phyloP scores from a whole-genome alignment of 2,113 vertebrate species.

The Thunnus maccoyii region DNA sequence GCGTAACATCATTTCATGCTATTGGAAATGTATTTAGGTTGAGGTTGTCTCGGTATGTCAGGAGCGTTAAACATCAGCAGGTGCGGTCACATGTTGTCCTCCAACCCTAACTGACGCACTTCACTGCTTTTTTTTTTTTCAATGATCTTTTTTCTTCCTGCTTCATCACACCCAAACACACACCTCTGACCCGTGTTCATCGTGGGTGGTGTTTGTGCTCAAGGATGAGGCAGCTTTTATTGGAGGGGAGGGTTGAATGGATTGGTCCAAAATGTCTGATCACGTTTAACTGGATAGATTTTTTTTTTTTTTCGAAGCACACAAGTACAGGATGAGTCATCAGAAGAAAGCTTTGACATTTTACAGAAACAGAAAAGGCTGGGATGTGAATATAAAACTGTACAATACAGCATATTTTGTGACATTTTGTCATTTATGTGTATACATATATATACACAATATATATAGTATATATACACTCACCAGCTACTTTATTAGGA shows the following conservation, averaged over 20 bases:
- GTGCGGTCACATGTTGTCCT: not conserved
- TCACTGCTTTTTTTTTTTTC: not conserved
- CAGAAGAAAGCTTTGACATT: conserved; percentile 45
- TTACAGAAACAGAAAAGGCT: conserved; percentile 25
- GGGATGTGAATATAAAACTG: not conserved
- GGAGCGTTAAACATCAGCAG: not conserved
- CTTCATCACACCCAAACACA: not conserved
- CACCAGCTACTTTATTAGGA: too few species aligned
- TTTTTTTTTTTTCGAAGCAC: not conserved
- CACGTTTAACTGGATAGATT: not conserved
- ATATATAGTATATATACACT: not conserved
- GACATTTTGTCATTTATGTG: too few species aligned
- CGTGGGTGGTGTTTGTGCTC: conserved; percentile 7
- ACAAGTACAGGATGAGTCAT: conserved; percentile 56
- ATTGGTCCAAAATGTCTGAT: conserved; percentile 15
- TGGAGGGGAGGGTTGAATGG: conserved; percentile 16
- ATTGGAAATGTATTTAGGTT: not conserved
- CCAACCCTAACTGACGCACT: not conserved
- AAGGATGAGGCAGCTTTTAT: conserved; percentile 2
- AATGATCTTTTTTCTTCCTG: not conserved
- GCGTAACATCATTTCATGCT: too few species aligned
- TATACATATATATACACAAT: not conserved
- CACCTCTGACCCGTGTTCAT: not conserved
- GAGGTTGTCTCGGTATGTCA: not conserved
- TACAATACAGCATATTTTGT: not conserved